Conservation (phyloP, 2,113 vertebrate genomes). For the Xiphophorus hellerii region DNA sequence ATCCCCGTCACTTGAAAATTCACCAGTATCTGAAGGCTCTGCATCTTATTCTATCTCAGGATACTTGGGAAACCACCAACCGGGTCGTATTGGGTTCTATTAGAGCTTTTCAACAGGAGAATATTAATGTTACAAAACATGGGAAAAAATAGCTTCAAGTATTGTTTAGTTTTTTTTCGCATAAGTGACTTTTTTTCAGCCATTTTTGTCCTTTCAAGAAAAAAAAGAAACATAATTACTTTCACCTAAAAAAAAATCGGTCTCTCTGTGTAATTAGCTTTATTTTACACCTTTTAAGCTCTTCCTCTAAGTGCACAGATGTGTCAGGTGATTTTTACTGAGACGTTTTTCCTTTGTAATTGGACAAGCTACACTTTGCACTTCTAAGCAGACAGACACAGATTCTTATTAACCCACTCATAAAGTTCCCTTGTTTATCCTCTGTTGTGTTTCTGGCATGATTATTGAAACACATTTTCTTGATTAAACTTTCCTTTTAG, state of each 20-base stretch:
- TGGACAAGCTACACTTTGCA: slow-evolving; percentile 43
- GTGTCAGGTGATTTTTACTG: slow-evolving; percentile 34
- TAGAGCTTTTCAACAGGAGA: too few species aligned
- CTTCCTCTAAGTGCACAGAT: slow-evolving; percentile 20
- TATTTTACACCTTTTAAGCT: slow-evolving; percentile 13
- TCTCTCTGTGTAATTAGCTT: slow-evolving; percentile 1
- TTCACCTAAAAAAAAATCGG: not conserved
- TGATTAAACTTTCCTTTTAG: slow-evolving; percentile 46
- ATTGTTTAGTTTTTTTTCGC: not conserved
- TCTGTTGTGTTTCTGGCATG: slow-evolving; percentile 17
- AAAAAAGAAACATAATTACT: not conserved
- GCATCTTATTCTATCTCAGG: too few species aligned
- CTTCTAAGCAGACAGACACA: slow-evolving; percentile 5
- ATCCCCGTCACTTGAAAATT: too few species aligned
- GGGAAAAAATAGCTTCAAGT: not conserved
- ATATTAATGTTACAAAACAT: not conserved
- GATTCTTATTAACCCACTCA: slow-evolving; percentile 57
- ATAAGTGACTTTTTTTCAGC: not conserved
- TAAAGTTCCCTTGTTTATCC: slow-evolving; percentile 33
- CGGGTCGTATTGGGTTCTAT: too few species aligned
- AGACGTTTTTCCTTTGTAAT: slow-evolving; percentile 47
- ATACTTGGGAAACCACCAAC: too few species aligned
- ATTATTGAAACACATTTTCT: slow-evolving; percentile 52
- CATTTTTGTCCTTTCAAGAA: not conserved
- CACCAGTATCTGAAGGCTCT: too few species aligned